Base-by-base conservation (phyloP, 2,113 vertebrate genomes). In the Daubentonia madagascariensis region DNA sequence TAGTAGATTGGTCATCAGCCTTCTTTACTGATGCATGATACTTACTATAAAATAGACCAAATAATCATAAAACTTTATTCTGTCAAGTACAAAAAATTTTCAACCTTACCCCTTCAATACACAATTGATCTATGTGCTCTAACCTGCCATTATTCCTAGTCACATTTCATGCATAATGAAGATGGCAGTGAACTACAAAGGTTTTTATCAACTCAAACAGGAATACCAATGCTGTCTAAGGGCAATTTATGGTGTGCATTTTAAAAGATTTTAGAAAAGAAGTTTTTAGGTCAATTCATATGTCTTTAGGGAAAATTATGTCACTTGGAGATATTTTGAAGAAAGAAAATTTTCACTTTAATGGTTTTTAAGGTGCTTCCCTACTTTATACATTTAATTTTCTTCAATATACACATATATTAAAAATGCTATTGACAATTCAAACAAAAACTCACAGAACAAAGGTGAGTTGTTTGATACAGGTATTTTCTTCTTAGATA, bases 121-220 rank as follows among this genome's bases (percentile, higher is more conserved):
- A n/a, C n/a, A n/a, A n/a, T n/a, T n/a, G n/a, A n/a, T n/a, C n/a
- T n/a, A n/a, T n/a, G n/a, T n/a, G n/a, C n/a, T n/a, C n/a, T n/a
- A n/a, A n/a, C n/a, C n/a, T n/a, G n/a, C n/a, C n/a, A n/a, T n/a
- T n/a, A n/a, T n/a, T n/a, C n/a, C n/a, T n/a, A 96, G 80, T 95
- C 88, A 96, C 94, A 98, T 98, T 98, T 96, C 94, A 93, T 85
- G 96, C 92, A 97, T 94, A 98, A 97, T 96, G 90, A 97, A 96
- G 96, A 93, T 89, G 92, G 50, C 90, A 91, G 94, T 95, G 95
- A 98, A 95, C 87, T 98, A 97, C 95, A 97, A 93, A 98, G 85
- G 59, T 85, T 95, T 97, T 89, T 95, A 96, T 96, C 95, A 98
- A 89, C 72, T 97, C 81, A 96, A 97, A 96, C 54, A 93, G 61